Conservation (phyloP, 2,113 vertebrate genomes). For the Callochromis pleurospilus region DNA sequence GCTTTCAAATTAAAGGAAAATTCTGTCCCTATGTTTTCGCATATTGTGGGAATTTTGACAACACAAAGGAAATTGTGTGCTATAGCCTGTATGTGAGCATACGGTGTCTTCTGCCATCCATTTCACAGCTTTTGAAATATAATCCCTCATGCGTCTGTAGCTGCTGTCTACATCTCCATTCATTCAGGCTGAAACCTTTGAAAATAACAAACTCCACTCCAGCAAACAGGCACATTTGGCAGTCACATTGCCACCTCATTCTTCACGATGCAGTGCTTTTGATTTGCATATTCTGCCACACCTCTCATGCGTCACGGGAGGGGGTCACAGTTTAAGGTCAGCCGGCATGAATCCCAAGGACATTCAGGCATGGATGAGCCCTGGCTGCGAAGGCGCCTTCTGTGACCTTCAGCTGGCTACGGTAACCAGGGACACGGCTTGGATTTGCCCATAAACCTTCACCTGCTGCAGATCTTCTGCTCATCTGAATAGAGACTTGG, state of each 20-base stretch:
- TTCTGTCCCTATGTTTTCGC: neutral
- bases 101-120: neutral
- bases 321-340: slow-evolving; percentile 25
- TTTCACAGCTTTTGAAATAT: neutral
- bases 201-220: neutral
- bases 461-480: neutral
- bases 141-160: neutral
- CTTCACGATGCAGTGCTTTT: neutral
- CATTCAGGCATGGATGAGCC: neutral
- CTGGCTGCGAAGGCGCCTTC: slow-evolving; percentile 2
- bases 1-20: neutral
- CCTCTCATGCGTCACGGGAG: neutral
- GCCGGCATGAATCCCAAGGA: slow-evolving; percentile 10
- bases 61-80: neutral
- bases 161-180: neutral
- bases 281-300: neutral
- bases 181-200: neutral
- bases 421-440: neutral
- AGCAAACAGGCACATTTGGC: neutral
- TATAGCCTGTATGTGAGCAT: neutral
- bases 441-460: neutral
- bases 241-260: neutral
- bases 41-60: neutral
- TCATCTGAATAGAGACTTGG: neutral
- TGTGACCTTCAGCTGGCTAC: slow-evolving; percentile 23